A percentile compares a stretch with the other conserved stretches of the same genome.
Conservation (phyloP, 2,113 vertebrate genomes). For the Halcyon malimbica region DNA sequence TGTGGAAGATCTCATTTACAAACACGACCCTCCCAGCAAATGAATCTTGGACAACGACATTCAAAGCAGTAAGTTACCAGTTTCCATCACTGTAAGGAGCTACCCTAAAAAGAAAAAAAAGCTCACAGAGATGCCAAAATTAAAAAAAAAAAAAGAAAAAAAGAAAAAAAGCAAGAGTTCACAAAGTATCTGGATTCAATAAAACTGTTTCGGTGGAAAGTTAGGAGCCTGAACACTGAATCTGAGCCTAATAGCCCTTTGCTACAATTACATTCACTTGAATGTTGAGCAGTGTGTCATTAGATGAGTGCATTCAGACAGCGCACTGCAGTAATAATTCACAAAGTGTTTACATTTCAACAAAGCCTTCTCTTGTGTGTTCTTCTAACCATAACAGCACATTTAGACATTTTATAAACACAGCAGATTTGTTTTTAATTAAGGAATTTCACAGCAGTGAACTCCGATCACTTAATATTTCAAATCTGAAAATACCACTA, state of each 20-base stretch:
- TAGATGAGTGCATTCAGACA: slow-evolving; percentile 40
- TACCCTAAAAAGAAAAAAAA: not conserved
- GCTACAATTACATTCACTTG: slow-evolving; percentile 25
- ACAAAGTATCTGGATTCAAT: not conserved
- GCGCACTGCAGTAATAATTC: slow-evolving; percentile 33
- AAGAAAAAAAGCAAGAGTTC: not conserved
- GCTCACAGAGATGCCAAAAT: not conserved
- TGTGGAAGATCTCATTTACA: not conserved
- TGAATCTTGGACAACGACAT: rapidly evolving
- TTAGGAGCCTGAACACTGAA: slow-evolving; percentile 3
- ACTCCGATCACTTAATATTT: slow-evolving; percentile 50
- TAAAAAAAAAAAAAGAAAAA: too few species aligned
- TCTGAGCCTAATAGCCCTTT: slow-evolving; percentile 16
- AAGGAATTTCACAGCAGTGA: slow-evolving; percentile 52
- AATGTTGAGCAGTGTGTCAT: slow-evolving; percentile 15
- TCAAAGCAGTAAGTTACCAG: not conserved
- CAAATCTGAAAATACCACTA: not conserved
- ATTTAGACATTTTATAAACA: slow-evolving; percentile 59
- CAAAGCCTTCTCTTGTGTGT: slow-evolving; percentile 48
- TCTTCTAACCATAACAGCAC: slow-evolving; percentile 51
- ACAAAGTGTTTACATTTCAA: slow-evolving; percentile 59
- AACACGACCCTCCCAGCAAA: not conserved
- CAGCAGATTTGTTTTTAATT: slow-evolving; percentile 58
- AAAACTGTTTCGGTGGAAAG: slow-evolving; percentile 8
- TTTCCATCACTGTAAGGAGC: not conserved